A percentile compares a stretch with the other conserved stretches of the same genome.
These are phyloP conservation scores for Tricholaema leucomelas DNA, from an alignment of 2,113 vertebrate genomes.

Conservation along the genomic window DNA sequence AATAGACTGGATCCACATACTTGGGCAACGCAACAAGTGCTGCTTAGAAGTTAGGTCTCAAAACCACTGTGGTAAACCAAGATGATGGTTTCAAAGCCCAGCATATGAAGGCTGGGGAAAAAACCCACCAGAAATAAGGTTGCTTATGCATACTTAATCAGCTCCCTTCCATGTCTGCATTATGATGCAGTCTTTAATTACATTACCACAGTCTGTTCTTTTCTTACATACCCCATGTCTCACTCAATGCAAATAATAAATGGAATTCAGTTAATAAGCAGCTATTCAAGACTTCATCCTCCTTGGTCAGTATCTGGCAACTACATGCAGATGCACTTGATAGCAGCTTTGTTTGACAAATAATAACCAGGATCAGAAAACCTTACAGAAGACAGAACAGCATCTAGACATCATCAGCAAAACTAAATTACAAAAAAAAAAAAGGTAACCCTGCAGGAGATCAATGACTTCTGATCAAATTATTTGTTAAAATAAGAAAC, in stretches of 20 bases:
- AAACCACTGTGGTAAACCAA: background rate
- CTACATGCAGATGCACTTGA: background rate
- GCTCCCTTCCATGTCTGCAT: background rate
- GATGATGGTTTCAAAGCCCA: background rate
- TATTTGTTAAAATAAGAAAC: background rate
- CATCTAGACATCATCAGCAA: background rate
- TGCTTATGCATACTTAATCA: background rate
- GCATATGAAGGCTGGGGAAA: background rate
- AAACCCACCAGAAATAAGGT: background rate
- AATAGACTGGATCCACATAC: background rate
- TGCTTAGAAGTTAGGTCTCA: background rate
- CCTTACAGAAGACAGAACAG: background rate
- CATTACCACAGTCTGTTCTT: conserved; percentile 23
- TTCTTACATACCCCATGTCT: conserved; percentile 4
- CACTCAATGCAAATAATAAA: conserved; percentile 14
- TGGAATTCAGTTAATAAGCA: background rate
- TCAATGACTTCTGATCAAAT: background rate
- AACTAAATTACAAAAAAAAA: background rate
- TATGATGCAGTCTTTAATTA: conserved; percentile 38
- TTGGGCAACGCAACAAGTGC: background rate
- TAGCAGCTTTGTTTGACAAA: background rate
- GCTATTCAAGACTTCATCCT: background rate
- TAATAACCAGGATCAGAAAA: background rate
- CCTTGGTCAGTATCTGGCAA: conserved; percentile 18
- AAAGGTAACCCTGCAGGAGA: background rate